Evolutionary conservation across 35 echinoderm and acorn worm species (phyloP).

Genomic region (Eucidaris tribuloides): DNA sequence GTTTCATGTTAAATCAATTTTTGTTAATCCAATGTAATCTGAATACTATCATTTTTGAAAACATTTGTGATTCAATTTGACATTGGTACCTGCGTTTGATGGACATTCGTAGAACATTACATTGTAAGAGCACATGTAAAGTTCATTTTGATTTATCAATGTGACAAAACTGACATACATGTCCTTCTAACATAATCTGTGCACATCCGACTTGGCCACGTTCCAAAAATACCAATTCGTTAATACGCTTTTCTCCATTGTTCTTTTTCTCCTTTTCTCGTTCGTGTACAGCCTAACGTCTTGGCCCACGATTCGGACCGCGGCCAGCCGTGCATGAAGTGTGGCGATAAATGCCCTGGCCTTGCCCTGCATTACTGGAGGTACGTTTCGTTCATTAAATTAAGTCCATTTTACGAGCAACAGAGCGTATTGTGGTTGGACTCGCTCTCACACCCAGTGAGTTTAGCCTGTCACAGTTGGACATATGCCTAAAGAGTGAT

Average conservation of each 20-base stretch:
- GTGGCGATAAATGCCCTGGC: constrained; percentile 68
- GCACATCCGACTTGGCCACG: not conserved
- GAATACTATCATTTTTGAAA: too few relatives aligned
- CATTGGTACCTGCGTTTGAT: too few relatives aligned
- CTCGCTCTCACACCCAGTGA: not conserved
- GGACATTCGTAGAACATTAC: too few relatives aligned
- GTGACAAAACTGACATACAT: too few relatives aligned
- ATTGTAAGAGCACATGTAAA: not conserved
- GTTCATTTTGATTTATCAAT: not conserved
- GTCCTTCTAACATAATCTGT: not conserved
- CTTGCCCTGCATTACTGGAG: constrained; percentile 74
- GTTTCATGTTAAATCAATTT: too few relatives aligned
- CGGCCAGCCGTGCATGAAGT: constrained; percentile 63
- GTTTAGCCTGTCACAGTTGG: too few relatives aligned
- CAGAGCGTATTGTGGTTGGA: not conserved
- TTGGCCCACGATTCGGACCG: constrained; percentile 32
- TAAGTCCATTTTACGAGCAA: not conserved
- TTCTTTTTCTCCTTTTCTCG: not conserved
- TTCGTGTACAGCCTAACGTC: not conserved
- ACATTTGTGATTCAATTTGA: too few relatives aligned
- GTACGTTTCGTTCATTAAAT: constrained; percentile 24
- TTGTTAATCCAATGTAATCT: too few relatives aligned
- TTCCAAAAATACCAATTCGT: not conserved
- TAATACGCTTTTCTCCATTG: not conserved
- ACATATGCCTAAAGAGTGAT: too few relatives aligned